Evolutionary conservation across 2,888 invertebrate genomes (phyloP).

Genomic region (Andrena trimmerana): DNA sequence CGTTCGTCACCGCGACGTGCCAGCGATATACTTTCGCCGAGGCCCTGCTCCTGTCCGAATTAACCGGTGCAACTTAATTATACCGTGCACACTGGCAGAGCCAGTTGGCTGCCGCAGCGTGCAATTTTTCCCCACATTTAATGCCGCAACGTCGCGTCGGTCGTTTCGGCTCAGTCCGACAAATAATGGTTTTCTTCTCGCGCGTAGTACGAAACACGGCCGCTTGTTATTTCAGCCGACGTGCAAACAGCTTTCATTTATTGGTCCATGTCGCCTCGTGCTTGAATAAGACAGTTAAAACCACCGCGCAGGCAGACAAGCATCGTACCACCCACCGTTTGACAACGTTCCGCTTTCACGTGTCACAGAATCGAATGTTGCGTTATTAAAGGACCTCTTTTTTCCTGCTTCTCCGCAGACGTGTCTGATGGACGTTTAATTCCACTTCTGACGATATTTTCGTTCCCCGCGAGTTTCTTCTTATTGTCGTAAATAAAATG

Average conservation of each 20-base stretch:
- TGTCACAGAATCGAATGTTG: not conserved
- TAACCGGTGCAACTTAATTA: slow-evolving; percentile 13
- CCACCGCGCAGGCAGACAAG: not conserved
- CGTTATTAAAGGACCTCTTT: not conserved
- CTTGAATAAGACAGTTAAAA: not conserved
- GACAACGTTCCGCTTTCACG: not conserved
- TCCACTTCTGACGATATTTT: not conserved
- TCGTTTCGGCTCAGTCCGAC: not conserved
- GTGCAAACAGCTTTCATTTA: slow-evolving; percentile 36
- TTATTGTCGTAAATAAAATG: not conserved
- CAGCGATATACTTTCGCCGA: not conserved
- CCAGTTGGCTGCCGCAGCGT: too few relatives aligned
- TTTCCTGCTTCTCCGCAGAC: not conserved
- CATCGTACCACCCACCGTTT: not conserved
- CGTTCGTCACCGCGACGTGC: not conserved
- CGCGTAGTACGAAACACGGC: not conserved
- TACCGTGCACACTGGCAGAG: too few relatives aligned
- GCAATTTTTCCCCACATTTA: not conserved
- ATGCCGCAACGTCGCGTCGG: slow-evolving; percentile 2
- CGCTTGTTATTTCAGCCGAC: slow-evolving; percentile 23
- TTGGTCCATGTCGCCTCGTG: slow-evolving; percentile 11
- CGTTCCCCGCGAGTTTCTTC: not conserved
- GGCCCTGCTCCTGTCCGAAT: not conserved
- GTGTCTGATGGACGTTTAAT: not conserved
- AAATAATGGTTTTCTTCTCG: slow-evolving; percentile 23